Percentiles rank a stretch among this genome's conserved stretches.
phyloP scores from a whole-genome alignment of 1,140 invertebrate species.

The Aphelenchoides besseyi region DNA sequence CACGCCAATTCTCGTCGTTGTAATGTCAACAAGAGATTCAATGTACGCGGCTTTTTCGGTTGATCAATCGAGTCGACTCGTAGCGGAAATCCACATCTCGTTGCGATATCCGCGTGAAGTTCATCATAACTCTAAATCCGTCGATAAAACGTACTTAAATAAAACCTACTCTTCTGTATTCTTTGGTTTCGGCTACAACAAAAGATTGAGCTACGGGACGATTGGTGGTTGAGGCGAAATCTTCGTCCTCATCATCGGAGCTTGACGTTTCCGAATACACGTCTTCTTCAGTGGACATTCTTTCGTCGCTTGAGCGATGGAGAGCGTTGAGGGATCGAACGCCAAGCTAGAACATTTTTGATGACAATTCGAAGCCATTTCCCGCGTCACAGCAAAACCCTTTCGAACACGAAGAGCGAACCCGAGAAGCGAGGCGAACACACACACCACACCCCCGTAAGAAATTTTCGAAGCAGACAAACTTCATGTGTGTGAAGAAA shows the following conservation, averaged over 20 bases:
- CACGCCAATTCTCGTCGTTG: background rate
- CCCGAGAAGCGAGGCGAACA: too few species aligned
- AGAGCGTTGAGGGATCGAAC: background rate
- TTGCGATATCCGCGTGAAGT: slow-evolving; percentile 16
- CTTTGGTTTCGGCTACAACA: background rate
- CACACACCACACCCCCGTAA: too few species aligned
- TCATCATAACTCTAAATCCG: slow-evolving; percentile 12
- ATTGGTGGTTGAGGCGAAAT: background rate
- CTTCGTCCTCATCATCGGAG: background rate
- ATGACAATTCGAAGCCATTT: slow-evolving; percentile 9
- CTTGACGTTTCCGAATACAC: background rate
- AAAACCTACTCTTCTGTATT: background rate
- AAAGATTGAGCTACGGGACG: slow-evolving; percentile 13
- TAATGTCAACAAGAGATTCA: background rate
- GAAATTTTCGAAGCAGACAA: too few species aligned
- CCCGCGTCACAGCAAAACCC: too few species aligned
- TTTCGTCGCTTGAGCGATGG: background rate
- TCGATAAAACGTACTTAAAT: background rate
- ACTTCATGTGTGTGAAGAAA: too few species aligned
- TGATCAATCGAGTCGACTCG: background rate
- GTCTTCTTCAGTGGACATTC: background rate
- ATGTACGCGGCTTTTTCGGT: background rate
- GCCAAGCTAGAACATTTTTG: background rate
- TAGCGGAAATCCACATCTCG: slow-evolving; percentile 9
- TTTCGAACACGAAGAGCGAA: too few species aligned